Conservation (phyloP, 2,888 invertebrate species). For the Embidobia sp. region DNA sequence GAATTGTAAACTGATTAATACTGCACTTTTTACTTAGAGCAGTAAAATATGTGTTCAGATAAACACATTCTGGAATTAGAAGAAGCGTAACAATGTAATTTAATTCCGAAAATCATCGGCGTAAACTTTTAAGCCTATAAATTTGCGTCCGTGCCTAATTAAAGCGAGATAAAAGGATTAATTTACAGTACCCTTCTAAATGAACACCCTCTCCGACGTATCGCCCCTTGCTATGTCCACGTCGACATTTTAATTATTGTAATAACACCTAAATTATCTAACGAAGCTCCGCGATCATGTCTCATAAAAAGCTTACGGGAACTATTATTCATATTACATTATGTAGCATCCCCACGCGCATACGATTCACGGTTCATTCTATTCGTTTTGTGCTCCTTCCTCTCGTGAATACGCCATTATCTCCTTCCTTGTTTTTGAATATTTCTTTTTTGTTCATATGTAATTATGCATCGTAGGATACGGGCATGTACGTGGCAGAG, state of each 20-base stretch:
- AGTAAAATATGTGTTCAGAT: too few relatives aligned
- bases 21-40: too few relatives aligned
- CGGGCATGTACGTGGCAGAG: conserved; percentile 65
- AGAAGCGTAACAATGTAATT: neutral
- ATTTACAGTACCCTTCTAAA: conserved; percentile 3
- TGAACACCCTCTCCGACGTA: neutral
- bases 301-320: conserved; percentile 20
- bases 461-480: conserved; percentile 60
- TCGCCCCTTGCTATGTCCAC: neutral
- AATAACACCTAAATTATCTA: conserved; percentile 38
- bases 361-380: conserved; percentile 2
- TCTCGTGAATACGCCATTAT: neutral
- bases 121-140: conserved; percentile 1
- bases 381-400: neutral
- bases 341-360: conserved; percentile 2
- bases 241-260: conserved; percentile 32
- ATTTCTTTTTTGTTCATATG: conserved; percentile 48
- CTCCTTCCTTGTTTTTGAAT: conserved; percentile 8
- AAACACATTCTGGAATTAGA: too few relatives aligned
- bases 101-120: neutral
- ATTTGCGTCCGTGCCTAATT: conserved; percentile 16
- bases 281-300: neutral
- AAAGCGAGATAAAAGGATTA: conserved; percentile 30
- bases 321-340: conserved; percentile 21
- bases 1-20: too few relatives aligned